Percentiles rank a stretch among this genome's conserved stretches.
Evolutionary conservation across 2,113 vertebrate species (phyloP).

Genomic region (Tachuris rubrigastra): DNA sequence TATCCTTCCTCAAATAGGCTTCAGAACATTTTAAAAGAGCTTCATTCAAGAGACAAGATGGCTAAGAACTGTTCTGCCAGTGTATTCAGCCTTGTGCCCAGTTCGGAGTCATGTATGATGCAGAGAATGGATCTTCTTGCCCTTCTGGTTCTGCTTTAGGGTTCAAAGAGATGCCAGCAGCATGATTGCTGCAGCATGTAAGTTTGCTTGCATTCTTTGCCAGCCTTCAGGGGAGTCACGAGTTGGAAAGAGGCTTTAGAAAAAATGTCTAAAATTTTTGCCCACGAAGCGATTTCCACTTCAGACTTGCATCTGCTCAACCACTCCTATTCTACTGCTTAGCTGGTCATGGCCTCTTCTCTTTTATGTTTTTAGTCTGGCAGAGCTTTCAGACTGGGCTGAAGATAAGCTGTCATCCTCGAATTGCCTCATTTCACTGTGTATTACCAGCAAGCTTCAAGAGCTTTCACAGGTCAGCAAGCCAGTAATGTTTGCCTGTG

Average conservation of each 20-base stretch:
- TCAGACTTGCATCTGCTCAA: background rate
- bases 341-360: background rate
- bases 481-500: background rate
- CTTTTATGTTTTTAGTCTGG: background rate
- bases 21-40: background rate
- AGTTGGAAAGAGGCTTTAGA: background rate
- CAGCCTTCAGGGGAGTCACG: background rate
- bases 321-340: background rate
- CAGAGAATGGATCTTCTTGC: background rate
- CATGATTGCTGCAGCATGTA: background rate
- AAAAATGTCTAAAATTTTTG: background rate
- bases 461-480: background rate
- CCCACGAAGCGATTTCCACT: background rate
- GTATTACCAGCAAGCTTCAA: background rate
- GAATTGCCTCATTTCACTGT: background rate
- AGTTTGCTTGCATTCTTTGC: background rate
- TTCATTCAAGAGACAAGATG: background rate
- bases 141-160: background rate
- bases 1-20: background rate
- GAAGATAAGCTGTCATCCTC: background rate
- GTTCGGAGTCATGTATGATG: background rate
- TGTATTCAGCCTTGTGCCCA: background rate
- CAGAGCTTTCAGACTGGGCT: background rate
- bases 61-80: background rate
- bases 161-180: background rate